Evolutionary conservation across 2,113 vertebrate genomes (phyloP).

Genomic region (Oreamnos americanus): DNA sequence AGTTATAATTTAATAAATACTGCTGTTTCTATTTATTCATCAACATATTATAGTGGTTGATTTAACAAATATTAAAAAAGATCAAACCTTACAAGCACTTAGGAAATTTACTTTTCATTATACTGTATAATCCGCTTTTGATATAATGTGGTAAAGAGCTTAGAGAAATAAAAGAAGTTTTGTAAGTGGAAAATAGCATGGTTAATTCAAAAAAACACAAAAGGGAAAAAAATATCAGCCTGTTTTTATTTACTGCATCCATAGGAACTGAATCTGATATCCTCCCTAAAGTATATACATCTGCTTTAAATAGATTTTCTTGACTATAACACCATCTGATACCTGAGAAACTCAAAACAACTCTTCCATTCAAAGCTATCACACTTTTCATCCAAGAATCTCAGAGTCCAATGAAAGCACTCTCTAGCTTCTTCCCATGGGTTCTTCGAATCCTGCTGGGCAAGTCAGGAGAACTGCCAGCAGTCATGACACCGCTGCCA

Average conservation of each 20-base stretch:
- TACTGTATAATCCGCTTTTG: conserved; percentile 24
- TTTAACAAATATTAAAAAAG: not conserved
- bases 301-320: not conserved
- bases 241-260: conserved; percentile 28
- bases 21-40: not conserved
- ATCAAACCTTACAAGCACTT: not conserved
- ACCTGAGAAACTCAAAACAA: not conserved
- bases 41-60: conserved; percentile 26
- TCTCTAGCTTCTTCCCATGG: not conserved
- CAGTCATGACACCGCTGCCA: not conserved
- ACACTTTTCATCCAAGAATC: not conserved
- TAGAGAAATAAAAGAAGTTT: not conserved
- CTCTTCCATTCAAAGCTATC: not conserved
- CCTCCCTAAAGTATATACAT: not conserved
- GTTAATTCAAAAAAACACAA: not conserved
- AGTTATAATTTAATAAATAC: not conserved
- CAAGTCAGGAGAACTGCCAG: not conserved
- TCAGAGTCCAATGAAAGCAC: not conserved
- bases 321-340: conserved; percentile 23
- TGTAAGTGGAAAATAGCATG: not conserved
- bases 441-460: not conserved
- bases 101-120: conserved; percentile 38
- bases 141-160: conserved; percentile 7
- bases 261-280: conserved; percentile 14
- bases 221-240: not conserved